A percentile compares a stretch with the other conserved stretches of the same genome.
phyloP scores from a whole-genome alignment of 2,113 vertebrate species.

The Puntigrus tetrazona region DNA sequence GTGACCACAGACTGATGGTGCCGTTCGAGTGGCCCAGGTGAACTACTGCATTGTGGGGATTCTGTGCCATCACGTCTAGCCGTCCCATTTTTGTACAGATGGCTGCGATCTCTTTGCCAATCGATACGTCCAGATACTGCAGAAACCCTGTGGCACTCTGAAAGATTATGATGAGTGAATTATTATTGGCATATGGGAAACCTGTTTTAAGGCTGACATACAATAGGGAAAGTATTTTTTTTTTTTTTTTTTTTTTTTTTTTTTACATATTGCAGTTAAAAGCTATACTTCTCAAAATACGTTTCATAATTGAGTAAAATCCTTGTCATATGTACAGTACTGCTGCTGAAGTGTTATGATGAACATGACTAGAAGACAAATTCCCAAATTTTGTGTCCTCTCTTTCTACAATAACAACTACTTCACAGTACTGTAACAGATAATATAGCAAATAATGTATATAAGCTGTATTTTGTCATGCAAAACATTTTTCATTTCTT shows the following conservation, averaged over 20 bases:
- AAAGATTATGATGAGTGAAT: not conserved
- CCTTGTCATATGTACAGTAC: too few relatives aligned
- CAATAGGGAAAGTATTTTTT: not conserved
- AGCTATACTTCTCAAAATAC: not conserved
- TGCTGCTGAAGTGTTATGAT: too few relatives aligned
- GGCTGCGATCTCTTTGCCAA: slow-evolving; percentile 84
- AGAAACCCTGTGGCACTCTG: slow-evolving; percentile 87
- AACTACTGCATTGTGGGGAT: slow-evolving; percentile 85
- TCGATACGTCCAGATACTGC: slow-evolving; percentile 87
- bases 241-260: too few relatives aligned
- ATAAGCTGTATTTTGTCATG: not conserved
- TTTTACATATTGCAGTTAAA: not conserved
- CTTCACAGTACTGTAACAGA: too few relatives aligned
- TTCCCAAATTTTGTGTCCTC: too few relatives aligned
- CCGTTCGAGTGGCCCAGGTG: slow-evolving; percentile 86
- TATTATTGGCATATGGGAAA: not conserved
- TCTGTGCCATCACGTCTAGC: slow-evolving; percentile 85
- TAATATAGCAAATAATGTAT: too few relatives aligned
- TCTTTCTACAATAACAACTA: too few relatives aligned
- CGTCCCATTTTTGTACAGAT: slow-evolving; percentile 80
- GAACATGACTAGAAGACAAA: too few relatives aligned
- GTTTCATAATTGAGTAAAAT: not conserved
- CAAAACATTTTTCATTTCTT: not conserved
- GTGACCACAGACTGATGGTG: slow-evolving; percentile 88
- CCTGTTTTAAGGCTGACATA: not conserved